Evolutionary conservation across 2,797 vertebrate species (phyloP).

Genomic region (Tympanoctomys barrerae): DNA sequence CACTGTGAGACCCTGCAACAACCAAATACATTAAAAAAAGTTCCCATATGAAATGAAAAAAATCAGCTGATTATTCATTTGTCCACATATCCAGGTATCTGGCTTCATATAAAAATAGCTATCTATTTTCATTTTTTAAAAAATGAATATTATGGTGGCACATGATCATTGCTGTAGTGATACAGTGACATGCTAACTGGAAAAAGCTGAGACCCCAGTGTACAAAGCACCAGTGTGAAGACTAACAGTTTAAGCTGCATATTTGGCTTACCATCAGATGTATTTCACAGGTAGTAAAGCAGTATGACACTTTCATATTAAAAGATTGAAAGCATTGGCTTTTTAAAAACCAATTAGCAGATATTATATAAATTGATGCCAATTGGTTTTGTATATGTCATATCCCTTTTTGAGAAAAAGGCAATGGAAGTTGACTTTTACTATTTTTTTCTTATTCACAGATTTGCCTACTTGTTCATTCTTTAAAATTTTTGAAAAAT

Average conservation of each 20-base stretch:
- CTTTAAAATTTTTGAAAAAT: neutral
- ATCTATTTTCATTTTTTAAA: neutral
- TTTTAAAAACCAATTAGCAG: neutral
- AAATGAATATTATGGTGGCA: neutral
- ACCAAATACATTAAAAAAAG: neutral
- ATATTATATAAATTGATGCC: neutral
- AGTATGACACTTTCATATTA: neutral
- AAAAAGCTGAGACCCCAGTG: neutral
- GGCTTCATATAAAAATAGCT: neutral
- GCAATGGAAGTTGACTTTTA: neutral
- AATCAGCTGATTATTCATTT: slow-evolving; percentile 20
- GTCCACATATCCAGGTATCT: neutral
- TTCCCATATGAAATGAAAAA: slow-evolving; percentile 36
- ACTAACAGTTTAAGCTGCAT: neutral
- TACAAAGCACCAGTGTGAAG: neutral
- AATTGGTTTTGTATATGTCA: neutral
- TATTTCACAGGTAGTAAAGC: neutral
- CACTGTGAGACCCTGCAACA: too few relatives aligned
- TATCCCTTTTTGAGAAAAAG: slow-evolving; percentile 6
- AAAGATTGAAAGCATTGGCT: neutral
- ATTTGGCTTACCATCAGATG: neutral
- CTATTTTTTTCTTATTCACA: neutral
- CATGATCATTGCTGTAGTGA: accelerated
- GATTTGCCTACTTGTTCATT: slow-evolving; percentile 5
- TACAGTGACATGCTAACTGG: neutral